Conservation (phyloP, 2,888 invertebrate species). For the Unio delphinus region DNA sequence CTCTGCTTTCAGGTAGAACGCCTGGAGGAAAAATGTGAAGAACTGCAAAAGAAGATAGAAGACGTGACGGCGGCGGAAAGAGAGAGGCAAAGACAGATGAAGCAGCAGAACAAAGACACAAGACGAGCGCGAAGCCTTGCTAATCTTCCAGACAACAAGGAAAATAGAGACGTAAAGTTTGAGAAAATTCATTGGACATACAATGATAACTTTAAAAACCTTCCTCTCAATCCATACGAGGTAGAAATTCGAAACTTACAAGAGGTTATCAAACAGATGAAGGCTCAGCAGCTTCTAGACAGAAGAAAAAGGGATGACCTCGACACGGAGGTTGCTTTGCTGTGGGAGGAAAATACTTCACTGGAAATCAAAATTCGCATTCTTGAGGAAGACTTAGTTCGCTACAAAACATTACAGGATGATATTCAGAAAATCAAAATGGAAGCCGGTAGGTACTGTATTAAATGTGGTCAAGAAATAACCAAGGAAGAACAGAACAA, state of each 20-base stretch:
- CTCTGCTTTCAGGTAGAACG: constrained; percentile 79
- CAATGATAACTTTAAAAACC: constrained; percentile 55
- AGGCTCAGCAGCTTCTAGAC: constrained; percentile 60
- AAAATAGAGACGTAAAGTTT: constrained; percentile 55
- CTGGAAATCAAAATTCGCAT: constrained; percentile 52
- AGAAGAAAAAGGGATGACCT: constrained; percentile 56
- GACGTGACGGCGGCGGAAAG: constrained; percentile 74
- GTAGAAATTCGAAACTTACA: constrained; percentile 61
- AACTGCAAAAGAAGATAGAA: constrained; percentile 85
- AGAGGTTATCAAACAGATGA: constrained; percentile 58
- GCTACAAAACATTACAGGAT: constrained; percentile 47
- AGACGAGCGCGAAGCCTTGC: constrained; percentile 57
- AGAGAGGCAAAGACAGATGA: constrained; percentile 41
- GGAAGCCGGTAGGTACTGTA: constrained; percentile 45
- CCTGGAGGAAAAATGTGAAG: constrained; percentile 87
- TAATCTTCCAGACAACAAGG: constrained; percentile 44
- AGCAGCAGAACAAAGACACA: constrained; percentile 54
- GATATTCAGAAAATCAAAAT: constrained; percentile 46
- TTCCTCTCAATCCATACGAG: constrained; percentile 61
- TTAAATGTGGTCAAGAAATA: constrained; percentile 40
- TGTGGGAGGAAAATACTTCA: constrained; percentile 61
- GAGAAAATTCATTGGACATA: constrained; percentile 56
- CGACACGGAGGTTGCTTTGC: constrained; percentile 56
- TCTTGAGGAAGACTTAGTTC: constrained; percentile 43
- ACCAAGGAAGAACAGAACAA: constrained; percentile 22